Base-by-base conservation (phyloP, 2,113 vertebrate species). In the Mustela lutreola region DNA sequence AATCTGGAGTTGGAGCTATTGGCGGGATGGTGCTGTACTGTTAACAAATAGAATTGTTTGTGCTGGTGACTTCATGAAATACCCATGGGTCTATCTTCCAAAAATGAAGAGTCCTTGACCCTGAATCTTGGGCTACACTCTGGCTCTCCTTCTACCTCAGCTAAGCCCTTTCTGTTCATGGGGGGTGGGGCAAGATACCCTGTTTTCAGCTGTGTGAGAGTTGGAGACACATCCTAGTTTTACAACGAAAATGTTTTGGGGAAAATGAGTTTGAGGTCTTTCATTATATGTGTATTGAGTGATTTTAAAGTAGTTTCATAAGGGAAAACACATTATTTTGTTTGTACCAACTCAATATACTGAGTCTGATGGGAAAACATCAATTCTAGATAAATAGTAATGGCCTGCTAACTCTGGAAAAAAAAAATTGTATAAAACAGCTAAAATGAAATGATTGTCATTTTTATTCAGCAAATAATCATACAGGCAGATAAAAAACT, bases 251-350 rank as follows among this genome's bases (percentile, higher is more conserved):
- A 58, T 22, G 19, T 75, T 79, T 67, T 4, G 31, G 73, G 60
- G 48, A 86, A 89, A 53, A 45, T 62, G 15, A 70, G 26, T 60
- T 78, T 58, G 36, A 36, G 48, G 21, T 2, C 19, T 45, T 79
- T 39, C 42, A 33, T 62, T 24, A 11, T n/a, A 8, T 86, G 22
- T 42, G n/a, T 26, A 60, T n/a, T 76, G 73, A 81, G 11, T 56
- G 63, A 88, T 82, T 94, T 96, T 62, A 89, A 80, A 88, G 91
- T 95, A 19, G 22, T 80, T 92, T 73, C 75, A 18, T 16, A 28
- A 92, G 53, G 67, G 92, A 58, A 91, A 97, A 67, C 50, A 33
- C 19, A n/a, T 70, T 56, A 36, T 86, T 94, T 96, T 81, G 33
- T 76, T 96, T 76, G 60, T 5, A 22, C 10, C 19, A 67, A 82